Evolutionary conservation across 2,888 invertebrate species (phyloP).

Genomic region (Ashinkailepas kermadecensis): DNA sequence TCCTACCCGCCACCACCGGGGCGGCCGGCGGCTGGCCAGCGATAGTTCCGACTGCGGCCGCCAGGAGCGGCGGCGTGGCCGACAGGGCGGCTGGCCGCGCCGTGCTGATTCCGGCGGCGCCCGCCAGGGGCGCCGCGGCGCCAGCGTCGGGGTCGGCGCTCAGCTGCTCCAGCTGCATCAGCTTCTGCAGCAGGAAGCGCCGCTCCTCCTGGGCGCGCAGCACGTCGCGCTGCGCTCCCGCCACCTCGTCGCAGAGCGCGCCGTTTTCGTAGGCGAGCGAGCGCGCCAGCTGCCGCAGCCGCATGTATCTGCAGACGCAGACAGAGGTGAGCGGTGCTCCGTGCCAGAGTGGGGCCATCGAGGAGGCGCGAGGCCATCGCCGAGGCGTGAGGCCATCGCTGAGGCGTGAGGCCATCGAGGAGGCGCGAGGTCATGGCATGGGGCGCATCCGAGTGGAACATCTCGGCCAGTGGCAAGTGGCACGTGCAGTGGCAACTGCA

Average conservation of each 20-base stretch:
- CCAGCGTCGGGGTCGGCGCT: neutral
- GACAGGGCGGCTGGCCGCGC: neutral
- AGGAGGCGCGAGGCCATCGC: too few species aligned
- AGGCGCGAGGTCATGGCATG: too few species aligned
- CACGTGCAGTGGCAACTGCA: too few species aligned
- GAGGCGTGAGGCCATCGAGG: too few species aligned
- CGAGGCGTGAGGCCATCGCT: too few species aligned
- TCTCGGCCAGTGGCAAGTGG: too few species aligned
- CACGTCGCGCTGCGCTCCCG: neutral
- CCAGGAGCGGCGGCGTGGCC: neutral
- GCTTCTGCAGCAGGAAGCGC: neutral
- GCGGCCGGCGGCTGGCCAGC: neutral
- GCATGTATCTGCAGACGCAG: neutral
- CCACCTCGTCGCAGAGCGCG: neutral
- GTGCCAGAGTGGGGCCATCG: too few species aligned
- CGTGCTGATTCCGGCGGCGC: neutral
- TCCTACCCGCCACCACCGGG: neutral
- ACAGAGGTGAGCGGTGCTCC: too few species aligned
- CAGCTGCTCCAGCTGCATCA: neutral
- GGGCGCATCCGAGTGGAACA: too few species aligned
- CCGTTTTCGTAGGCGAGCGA: neutral
- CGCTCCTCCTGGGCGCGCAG: conserved; percentile 4
- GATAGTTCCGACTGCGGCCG: neutral
- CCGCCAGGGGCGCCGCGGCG: neutral
- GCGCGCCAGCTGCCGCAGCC: neutral